Percentiles rank a stretch among this genome's conserved stretches.
phyloP scores from a whole-genome alignment of 2,888 invertebrate genomes.

The Chymomyza caudatula region DNA sequence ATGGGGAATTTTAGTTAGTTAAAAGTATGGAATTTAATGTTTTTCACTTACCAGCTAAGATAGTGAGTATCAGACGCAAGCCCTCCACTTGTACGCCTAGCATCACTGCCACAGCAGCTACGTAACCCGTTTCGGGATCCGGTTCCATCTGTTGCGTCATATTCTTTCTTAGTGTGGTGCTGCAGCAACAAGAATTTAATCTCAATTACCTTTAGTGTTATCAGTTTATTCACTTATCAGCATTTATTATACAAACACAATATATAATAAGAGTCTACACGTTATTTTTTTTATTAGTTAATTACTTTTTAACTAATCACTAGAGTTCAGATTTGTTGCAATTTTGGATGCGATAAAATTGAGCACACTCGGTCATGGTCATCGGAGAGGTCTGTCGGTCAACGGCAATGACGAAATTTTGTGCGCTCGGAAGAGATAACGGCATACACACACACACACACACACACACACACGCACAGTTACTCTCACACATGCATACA shows the following conservation, averaged over 20 bases:
- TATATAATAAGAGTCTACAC: too few relatives aligned
- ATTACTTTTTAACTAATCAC: neutral
- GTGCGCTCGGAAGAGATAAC: neutral
- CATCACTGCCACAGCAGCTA: constrained; percentile 25
- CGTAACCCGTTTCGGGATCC: constrained; percentile 7
- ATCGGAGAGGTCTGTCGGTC: neutral
- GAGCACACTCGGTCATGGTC: neutral
- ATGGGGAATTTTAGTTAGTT: constrained; percentile 49
- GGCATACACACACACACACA: neutral
- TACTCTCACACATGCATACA: neutral
- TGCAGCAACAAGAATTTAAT: neutral
- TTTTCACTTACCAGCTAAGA: constrained; percentile 80
- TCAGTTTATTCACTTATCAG: neutral
- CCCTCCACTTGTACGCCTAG: constrained; percentile 83
- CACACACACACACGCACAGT: neutral
- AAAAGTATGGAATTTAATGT: neutral
- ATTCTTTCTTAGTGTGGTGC: constrained; percentile 8
- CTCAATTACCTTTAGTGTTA: neutral
- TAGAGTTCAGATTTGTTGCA: neutral
- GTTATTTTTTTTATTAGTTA: too few relatives aligned
- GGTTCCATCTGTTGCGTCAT: constrained; percentile 24
- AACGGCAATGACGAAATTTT: neutral
- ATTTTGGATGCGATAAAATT: neutral
- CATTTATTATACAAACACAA: neutral
- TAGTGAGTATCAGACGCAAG: constrained; percentile 82